phyloP scores from a whole-genome alignment of 2,888 invertebrate species.

The Polymixis flavicincta region DNA sequence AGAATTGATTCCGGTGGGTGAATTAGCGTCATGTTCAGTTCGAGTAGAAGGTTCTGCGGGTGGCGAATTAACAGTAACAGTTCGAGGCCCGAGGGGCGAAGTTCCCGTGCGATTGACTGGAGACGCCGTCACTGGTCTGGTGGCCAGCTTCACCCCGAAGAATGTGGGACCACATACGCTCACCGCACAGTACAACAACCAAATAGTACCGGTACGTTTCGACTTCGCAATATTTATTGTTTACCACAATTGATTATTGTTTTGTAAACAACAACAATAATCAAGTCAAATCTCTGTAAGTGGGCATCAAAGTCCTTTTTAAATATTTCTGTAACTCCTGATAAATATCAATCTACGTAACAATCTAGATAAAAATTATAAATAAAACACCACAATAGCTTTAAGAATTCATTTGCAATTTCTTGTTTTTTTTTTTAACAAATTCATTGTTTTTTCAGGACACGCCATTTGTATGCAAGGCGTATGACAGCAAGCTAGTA shows the following conservation, averaged over 20 bases:
- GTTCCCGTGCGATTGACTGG: conserved; percentile 97
- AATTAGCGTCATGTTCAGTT: conserved; percentile 87
- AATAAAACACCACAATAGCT: not conserved
- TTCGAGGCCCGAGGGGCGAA: conserved; percentile 96
- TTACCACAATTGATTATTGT: too few relatives aligned
- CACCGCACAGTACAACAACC: conserved; percentile 97
- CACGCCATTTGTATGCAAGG: conserved; percentile 97
- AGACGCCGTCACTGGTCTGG: conserved; percentile 96
- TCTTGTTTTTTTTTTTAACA: not conserved
- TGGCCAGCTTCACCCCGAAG: conserved; percentile 97
- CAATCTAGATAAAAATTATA: not conserved
- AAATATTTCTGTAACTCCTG: not conserved
- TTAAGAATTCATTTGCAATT: not conserved
- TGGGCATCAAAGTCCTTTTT: not conserved
- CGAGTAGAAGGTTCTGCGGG: conserved; percentile 90
- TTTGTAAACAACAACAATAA: not conserved
- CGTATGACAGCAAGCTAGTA: conserved; percentile 97
- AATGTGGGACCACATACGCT: conserved; percentile 98
- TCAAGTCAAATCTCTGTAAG: not conserved
- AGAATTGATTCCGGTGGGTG: conserved; percentile 96
- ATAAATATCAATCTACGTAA: not conserved
- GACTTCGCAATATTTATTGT: not conserved
- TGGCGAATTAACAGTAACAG: conserved; percentile 97
- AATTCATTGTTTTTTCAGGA: conserved; percentile 85
- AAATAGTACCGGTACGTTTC: conserved; percentile 92